Evolutionary conservation across 2,113 vertebrate genomes (phyloP), one percentile per base, ranked within the genome.

Genomic region (Rhinoderma darwinii): DNA sequence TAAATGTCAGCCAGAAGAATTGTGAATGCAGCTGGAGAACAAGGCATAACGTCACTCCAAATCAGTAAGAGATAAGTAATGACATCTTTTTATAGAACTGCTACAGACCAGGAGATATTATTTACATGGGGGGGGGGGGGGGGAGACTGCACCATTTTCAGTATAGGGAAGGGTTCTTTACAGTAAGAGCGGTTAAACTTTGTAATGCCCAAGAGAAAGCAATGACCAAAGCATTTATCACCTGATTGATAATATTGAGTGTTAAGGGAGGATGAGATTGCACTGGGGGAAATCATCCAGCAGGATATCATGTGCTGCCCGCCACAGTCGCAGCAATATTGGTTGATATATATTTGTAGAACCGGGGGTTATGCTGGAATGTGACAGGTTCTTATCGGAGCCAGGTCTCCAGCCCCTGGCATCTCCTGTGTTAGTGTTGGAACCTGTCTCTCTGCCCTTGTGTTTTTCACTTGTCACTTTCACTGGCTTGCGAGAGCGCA

Each of bases 381-480:
- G 47, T 79, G 76, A 56, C 50, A 56, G 50, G 25, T 79, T 78
- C 30, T 22, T 56, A 37, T 22, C 12, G 50, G 25, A 32, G 32
- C 47, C 76, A 56, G 47, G 39, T 44, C 72, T 44, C 0, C 25
- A 50, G 18, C 32, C 35, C 50, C 76, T 79, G 76, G 76, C 35
- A 18, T 79, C 30, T 56, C 4, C 6, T 5, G 47, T 79, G 50
- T 79, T 79, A 35, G 50, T 79, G 44, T 56, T 56, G 76, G 76
- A 79, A 20, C 2, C 17, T 1, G 76, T 37, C 32, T 20, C 27
- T 32, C 9, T 25, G 47, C 47, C 20, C 76, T 79, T 79, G 76
- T 56, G 47, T 56, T 56, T 56, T 79, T 56, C 50, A 79, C 76
- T 37, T 79, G 47, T 56, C 47, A 54, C 50, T 56, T 79, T 47